Conservation (phyloP, 35 echinoderm and acorn worm genomes). For the Heliocidaris erythrogramma region DNA sequence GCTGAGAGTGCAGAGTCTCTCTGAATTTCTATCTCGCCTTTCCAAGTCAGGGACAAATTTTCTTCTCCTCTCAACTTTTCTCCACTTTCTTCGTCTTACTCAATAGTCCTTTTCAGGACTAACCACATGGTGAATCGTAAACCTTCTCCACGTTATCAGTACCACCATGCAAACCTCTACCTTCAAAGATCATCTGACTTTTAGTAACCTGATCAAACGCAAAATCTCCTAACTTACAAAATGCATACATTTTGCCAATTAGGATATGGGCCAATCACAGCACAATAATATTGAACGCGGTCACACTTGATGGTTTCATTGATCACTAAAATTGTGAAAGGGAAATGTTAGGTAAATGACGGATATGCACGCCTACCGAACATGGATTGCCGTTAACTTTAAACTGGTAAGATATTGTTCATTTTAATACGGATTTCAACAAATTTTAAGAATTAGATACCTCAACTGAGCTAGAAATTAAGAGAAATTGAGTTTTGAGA, state of each 20-base stretch:
- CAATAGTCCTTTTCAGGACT: too few species aligned
- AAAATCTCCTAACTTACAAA: not conserved
- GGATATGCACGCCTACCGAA: not conserved
- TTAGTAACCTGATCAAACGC: not conserved
- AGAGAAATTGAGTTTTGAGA: not conserved
- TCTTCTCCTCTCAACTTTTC: too few species aligned
- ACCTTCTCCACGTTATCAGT: too few species aligned
- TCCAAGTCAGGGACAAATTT: too few species aligned
- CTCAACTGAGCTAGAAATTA: not conserved
- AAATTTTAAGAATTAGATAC: not conserved
- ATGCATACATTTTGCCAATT: constrained; percentile 34
- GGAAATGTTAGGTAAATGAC: not conserved
- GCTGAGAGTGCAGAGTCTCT: too few species aligned
- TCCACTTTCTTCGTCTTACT: too few species aligned
- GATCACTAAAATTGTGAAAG: not conserved
- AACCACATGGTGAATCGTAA: too few species aligned
- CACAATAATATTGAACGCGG: constrained; percentile 16
- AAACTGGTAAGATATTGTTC: not conserved
- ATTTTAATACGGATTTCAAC: not conserved
- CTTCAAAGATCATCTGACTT: too few species aligned
- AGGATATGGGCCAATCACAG: constrained; percentile 26
- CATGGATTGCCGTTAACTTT: not conserved
- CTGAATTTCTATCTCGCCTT: too few species aligned
- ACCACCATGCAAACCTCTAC: too few species aligned
- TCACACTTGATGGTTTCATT: constrained; percentile 19